Evolutionary conservation across 2,113 vertebrate species (phyloP).

Genomic region (Onychostoma macrolepis): DNA sequence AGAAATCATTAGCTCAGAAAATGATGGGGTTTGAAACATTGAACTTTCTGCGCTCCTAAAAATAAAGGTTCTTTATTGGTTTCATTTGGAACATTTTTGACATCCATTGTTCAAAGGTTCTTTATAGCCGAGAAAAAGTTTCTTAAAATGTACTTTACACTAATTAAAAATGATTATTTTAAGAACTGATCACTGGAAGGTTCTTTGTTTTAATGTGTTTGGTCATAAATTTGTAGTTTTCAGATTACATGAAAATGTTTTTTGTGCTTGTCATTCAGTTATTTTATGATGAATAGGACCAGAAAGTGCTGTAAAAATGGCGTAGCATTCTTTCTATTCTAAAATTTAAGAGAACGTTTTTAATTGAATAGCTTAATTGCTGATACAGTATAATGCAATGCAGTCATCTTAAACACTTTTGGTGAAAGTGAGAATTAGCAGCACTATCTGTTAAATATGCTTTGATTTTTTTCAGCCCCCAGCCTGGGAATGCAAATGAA

Average conservation of each 20-base stretch:
- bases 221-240: neutral
- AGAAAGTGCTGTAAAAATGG: neutral
- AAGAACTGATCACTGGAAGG: neutral
- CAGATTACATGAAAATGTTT: neutral
- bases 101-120: too few relatives aligned
- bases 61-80: too few relatives aligned
- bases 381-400: neutral
- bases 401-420: neutral
- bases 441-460: neutral
- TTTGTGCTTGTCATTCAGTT: neutral
- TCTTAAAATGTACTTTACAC: neutral
- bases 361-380: neutral
- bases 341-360: neutral
- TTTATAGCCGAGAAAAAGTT: too few relatives aligned
- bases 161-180: neutral
- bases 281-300: neutral
- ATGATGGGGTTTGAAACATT: neutral
- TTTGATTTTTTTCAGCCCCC: neutral
- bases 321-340: neutral
- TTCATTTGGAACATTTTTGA: too few relatives aligned
- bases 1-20: neutral
- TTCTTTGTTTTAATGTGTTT: neutral
- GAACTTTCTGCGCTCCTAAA: too few relatives aligned
- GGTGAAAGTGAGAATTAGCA: neutral
- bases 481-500: neutral